phyloP scores from a whole-genome alignment of 2,797 vertebrate species.

The Sebastes iracundus region DNA sequence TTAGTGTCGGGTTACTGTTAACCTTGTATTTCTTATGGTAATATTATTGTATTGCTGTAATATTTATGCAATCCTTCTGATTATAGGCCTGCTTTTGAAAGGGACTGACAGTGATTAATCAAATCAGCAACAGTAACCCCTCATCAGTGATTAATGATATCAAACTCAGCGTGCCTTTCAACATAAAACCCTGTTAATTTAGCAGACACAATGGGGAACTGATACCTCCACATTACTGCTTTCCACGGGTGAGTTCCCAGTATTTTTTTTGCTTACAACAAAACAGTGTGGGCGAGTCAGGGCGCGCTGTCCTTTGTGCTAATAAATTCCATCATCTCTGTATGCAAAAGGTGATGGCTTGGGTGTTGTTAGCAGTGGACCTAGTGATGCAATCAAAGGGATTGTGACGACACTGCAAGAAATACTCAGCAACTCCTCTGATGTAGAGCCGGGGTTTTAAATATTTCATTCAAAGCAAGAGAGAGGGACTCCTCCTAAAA shows the following conservation, averaged over 20 bases:
- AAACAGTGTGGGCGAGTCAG: neutral
- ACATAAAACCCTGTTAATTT: slow-evolving; percentile 35
- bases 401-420: slow-evolving; percentile 59
- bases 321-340: slow-evolving; percentile 42
- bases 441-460: slow-evolving; percentile 8
- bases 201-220: slow-evolving; percentile 20
- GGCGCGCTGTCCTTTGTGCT: slow-evolving; percentile 9
- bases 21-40: neutral
- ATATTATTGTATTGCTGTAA: neutral
- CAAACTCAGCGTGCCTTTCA: slow-evolving; percentile 17
- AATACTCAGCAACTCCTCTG: slow-evolving; percentile 45
- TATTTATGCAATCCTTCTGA: neutral
- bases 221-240: slow-evolving; percentile 14
- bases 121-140: slow-evolving; percentile 27
- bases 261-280: slow-evolving; percentile 16
- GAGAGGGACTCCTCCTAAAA: neutral
- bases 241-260: neutral
- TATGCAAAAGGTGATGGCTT: slow-evolving; percentile 30
- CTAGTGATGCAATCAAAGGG: slow-evolving; percentile 63
- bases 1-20: neutral
- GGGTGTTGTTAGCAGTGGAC: slow-evolving; percentile 1
- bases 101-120: slow-evolving; percentile 34
- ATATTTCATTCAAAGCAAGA: slow-evolving; percentile 20
- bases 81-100: neutral
- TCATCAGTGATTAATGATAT: slow-evolving; percentile 41